phyloP scores from a whole-genome alignment of 2,888 invertebrate species.

The Pterostichus niger region DNA sequence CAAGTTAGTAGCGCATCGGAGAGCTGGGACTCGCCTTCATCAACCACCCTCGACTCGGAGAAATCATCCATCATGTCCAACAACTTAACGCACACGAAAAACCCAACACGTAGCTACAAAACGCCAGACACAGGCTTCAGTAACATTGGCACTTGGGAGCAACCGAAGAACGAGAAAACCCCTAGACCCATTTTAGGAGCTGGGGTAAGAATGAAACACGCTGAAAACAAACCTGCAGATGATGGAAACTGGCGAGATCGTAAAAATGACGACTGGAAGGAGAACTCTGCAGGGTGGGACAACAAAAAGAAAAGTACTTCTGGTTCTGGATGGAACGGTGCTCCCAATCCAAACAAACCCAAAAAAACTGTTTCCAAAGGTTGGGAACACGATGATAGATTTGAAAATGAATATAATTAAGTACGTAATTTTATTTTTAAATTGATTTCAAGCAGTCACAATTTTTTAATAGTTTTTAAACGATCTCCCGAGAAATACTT shows the following conservation, averaged over 20 bases:
- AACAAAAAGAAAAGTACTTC: conserved; percentile 69
- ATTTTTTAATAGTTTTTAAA: conserved; percentile 35
- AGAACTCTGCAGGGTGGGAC: conserved; percentile 69
- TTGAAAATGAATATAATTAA: conserved; percentile 75
- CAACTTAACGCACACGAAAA: conserved; percentile 21
- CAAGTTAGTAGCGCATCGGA: conserved; percentile 60
- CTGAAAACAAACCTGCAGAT: conserved; percentile 68
- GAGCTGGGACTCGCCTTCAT: conserved; percentile 69
- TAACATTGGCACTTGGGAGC: conserved; percentile 65
- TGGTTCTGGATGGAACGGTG: conserved; percentile 67
- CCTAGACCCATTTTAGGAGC: conserved; percentile 75
- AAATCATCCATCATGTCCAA: conserved; percentile 18
- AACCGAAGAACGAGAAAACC: conserved; percentile 69
- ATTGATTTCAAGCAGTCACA: neutral
- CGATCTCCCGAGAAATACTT: conserved; percentile 35
- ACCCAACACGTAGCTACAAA: conserved; percentile 29
- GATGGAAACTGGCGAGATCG: conserved; percentile 69
- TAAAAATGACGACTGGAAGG: conserved; percentile 67
- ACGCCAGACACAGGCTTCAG: conserved; percentile 54
- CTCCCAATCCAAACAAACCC: conserved; percentile 64
- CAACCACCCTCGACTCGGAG: neutral
- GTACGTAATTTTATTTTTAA: conserved; percentile 7
- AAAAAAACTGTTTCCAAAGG: conserved; percentile 71
- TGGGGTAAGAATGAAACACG: conserved; percentile 72
- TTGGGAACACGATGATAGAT: conserved; percentile 76